phyloP scores from a whole-genome alignment of 2,113 vertebrate genomes.

The Toxotes jaculatrix region DNA sequence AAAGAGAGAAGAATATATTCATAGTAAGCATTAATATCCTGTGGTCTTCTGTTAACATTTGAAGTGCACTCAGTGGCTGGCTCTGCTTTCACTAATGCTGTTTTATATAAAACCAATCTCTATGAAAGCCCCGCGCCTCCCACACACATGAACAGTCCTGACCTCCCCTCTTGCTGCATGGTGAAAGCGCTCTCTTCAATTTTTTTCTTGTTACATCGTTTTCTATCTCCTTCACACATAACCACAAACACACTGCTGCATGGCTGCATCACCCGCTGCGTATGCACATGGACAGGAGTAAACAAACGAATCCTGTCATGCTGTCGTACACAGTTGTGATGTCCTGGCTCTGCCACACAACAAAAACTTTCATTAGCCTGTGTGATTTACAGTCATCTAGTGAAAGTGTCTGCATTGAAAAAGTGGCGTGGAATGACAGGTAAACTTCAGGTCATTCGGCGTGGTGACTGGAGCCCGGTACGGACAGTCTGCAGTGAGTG shows the following conservation, averaged over 20 bases:
- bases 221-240: constrained; percentile 34
- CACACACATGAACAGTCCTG: constrained; percentile 65
- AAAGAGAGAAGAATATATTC: constrained; percentile 72
- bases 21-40: constrained; percentile 67
- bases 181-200: constrained; percentile 59
- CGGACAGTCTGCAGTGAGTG: constrained; percentile 27
- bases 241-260: constrained; percentile 14
- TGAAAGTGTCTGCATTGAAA: constrained; percentile 49
- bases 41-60: constrained; percentile 75
- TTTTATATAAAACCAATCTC: constrained; percentile 79
- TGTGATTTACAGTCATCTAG: constrained; percentile 50
- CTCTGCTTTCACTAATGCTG: constrained; percentile 79
- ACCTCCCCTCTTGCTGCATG: constrained; percentile 60
- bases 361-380: neutral
- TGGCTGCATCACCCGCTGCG: neutral
- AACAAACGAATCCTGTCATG: constrained; percentile 5
- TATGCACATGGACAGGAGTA: neutral
- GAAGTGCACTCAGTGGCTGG: constrained; percentile 81
- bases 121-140: constrained; percentile 79
- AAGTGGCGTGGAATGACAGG: constrained; percentile 47
- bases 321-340: neutral
- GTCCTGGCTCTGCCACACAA: neutral
- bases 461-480: constrained; percentile 67
- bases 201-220: constrained; percentile 58
- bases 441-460: constrained; percentile 42